Evolutionary conservation across 1,140 invertebrate genomes (phyloP).

Genomic region (Acromyrmex charruanus): DNA sequence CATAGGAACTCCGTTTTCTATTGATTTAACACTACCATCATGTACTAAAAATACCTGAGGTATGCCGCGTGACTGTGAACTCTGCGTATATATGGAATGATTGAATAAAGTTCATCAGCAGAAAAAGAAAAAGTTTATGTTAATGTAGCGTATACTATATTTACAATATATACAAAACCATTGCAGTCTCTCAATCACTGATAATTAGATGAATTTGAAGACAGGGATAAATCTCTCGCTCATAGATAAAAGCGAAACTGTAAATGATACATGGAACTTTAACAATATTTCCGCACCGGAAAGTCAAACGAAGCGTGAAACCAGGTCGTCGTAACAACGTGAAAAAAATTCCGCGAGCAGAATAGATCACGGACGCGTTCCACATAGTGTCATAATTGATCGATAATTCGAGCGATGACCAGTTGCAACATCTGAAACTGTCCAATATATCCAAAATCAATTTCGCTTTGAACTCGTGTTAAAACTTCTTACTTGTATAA

Average conservation of each 20-base stretch:
- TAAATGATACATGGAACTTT: constrained; percentile 50
- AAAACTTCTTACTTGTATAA: not conserved
- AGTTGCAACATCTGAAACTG: not conserved
- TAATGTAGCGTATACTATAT: not conserved
- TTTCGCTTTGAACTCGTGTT: not conserved
- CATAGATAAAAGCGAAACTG: constrained; percentile 51
- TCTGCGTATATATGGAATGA: constrained; percentile 17
- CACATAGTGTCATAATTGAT: constrained; percentile 52
- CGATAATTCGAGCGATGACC: not conserved
- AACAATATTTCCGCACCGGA: constrained; percentile 81
- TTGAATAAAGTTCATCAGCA: not conserved
- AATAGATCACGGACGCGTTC: constrained; percentile 21
- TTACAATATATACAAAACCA: not conserved
- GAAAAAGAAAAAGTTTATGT: constrained; percentile 4
- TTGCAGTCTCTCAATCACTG: not conserved
- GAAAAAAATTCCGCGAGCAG: constrained; percentile 46
- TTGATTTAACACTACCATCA: constrained; percentile 82
- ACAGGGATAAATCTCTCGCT: not conserved
- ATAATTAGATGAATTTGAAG: not conserved
- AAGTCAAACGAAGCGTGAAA: constrained; percentile 85
- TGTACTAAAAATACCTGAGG: constrained; percentile 77
- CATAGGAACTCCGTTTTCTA: constrained; percentile 82
- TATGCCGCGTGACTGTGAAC: constrained; percentile 28
- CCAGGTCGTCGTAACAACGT: constrained; percentile 78
- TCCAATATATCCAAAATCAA: not conserved